Evolutionary conservation across 2,113 vertebrate species (phyloP).

Genomic region (Daboia siamensis): DNA sequence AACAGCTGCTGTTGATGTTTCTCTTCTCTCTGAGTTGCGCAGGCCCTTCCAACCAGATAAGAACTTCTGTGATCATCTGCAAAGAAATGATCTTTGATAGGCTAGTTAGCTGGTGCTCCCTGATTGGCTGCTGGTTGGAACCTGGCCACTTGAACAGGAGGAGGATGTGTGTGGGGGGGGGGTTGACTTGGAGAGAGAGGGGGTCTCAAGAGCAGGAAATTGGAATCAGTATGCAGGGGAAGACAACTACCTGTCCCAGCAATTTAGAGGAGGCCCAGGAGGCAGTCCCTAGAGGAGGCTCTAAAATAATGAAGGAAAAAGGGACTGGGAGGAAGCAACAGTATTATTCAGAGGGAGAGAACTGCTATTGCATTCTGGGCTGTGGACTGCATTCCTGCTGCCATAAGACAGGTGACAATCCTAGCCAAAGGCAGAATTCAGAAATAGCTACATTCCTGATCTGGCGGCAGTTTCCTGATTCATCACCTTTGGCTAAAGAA

Average conservation of each 20-base stretch:
- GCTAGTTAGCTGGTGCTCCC: neutral
- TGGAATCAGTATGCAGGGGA: no score
- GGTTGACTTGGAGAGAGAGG: no score
- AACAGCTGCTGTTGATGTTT: neutral
- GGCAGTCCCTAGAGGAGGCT: neutral
- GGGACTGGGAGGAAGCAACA: neutral
- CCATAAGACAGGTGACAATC: neutral
- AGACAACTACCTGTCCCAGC: neutral
- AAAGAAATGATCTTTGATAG: neutral
- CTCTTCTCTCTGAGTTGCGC: neutral
- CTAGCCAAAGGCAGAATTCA: neutral
- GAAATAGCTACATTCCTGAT: neutral
- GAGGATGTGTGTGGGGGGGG: no score
- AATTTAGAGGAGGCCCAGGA: neutral
- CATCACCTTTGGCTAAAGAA: neutral
- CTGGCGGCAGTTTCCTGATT: neutral
- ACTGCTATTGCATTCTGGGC: neutral
- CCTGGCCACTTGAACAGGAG: neutral
- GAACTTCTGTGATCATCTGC: neutral
- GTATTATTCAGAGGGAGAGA: neutral
- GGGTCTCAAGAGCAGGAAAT: neutral
- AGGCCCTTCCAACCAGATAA: neutral
- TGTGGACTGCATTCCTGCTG: neutral
- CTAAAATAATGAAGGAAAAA: neutral
- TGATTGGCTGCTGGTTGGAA: neutral